Evolutionary conservation across 2,797 vertebrate species (phyloP).

Genomic region (Lepus oiostolus): DNA sequence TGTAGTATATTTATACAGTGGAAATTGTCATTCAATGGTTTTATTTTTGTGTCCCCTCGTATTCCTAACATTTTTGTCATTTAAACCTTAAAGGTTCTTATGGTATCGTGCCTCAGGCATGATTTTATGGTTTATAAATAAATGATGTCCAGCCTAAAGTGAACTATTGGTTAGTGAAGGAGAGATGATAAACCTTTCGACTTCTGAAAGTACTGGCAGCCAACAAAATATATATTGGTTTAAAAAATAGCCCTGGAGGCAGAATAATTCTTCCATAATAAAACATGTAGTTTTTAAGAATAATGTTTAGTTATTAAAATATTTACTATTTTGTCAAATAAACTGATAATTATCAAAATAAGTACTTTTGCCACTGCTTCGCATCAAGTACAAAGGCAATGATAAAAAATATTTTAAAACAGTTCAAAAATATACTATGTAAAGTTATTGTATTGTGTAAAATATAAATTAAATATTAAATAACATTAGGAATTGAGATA

Average conservation of each 20-base stretch:
- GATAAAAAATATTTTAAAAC: not conserved
- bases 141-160: slow-evolving; percentile 78
- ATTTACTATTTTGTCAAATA: slow-evolving; percentile 44
- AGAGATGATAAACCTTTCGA: slow-evolving; percentile 61
- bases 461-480: not conserved
- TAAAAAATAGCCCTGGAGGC: slow-evolving; percentile 53
- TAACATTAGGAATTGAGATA: not conserved
- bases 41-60: slow-evolving; percentile 83
- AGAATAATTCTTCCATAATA: not conserved
- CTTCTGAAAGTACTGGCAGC: slow-evolving; percentile 69
- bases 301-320: slow-evolving; percentile 61
- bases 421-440: not conserved
- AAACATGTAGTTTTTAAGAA: slow-evolving; percentile 61
- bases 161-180: slow-evolving; percentile 69
- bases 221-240: slow-evolving; percentile 71
- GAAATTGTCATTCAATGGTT: slow-evolving; percentile 73
- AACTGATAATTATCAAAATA: not conserved
- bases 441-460: not conserved
- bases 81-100: slow-evolving; percentile 85
- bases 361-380: not conserved
- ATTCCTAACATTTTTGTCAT: slow-evolving; percentile 83
- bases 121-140: slow-evolving; percentile 85
- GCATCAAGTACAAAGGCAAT: not conserved
- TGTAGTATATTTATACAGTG: slow-evolving; percentile 81
- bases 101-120: slow-evolving; percentile 81